Percentiles rank a stretch among this genome's conserved stretches.
Evolutionary conservation across 1,140 invertebrate species (phyloP).

Genomic region (Orchesella cincta): DNA sequence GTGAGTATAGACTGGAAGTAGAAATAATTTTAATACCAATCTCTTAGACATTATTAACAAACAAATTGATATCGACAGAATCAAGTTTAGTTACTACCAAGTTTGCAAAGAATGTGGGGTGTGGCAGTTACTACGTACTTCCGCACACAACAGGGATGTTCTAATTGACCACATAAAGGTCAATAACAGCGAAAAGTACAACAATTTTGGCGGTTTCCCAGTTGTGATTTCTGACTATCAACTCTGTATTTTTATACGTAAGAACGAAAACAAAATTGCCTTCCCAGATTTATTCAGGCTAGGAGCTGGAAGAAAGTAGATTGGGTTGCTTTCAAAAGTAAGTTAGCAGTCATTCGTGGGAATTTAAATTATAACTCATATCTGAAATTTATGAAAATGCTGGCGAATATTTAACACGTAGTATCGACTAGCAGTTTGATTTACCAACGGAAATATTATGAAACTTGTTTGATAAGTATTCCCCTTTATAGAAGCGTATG

Average conservation of each 20-base stretch:
- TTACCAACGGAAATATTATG: background rate
- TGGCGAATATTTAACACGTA: too few species aligned
- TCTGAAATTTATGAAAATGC: too few species aligned
- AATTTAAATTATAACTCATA: background rate
- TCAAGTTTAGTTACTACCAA: background rate
- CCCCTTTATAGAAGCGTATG: constrained; percentile 4
- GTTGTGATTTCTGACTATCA: background rate
- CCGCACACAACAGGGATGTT: background rate
- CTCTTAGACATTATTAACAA: too few species aligned
- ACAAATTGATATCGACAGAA: background rate
- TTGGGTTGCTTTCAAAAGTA: background rate
- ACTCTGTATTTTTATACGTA: background rate
- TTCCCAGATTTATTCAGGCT: background rate
- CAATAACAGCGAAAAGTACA: background rate
- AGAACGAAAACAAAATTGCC: background rate
- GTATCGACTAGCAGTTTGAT: background rate
- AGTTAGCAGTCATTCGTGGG: background rate
- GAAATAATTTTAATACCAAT: background rate
- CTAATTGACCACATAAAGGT: background rate
- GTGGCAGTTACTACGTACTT: background rate
- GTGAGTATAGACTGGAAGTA: too few species aligned
- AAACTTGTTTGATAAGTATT: background rate
- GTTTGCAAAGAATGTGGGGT: background rate
- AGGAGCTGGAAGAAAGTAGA: background rate
- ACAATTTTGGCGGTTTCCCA: background rate